Evolutionary conservation across 2,888 invertebrate species (phyloP), one percentile per base, ranked within the genome.

Genomic region (Eupithecia subfuscata): DNA sequence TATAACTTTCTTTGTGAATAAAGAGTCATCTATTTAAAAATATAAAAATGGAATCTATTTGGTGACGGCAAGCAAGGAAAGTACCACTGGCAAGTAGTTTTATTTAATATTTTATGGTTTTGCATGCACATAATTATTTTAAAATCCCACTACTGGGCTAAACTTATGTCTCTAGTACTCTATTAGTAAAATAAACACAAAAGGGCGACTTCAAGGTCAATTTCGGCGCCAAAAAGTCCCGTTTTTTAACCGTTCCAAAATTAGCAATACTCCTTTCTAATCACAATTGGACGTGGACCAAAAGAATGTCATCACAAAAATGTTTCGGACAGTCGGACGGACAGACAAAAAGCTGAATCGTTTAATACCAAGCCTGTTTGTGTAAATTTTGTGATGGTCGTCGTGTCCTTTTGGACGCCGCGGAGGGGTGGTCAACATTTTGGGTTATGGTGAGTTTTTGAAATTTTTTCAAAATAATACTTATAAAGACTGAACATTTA

Each of bases 321-420:
- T 84, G 78, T 80, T 80, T 78, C 80, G 84, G 83, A 79, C 84
- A 83, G 82, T 83, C 85, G 82, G 82, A 83, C 85, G 82, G 82
- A 85, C 86, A 68, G 82, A 89, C 91, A 93, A 93, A 93, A 93
- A 93, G 87, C 87, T 78, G 88, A 86, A 91, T 91, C 87, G 86
- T 87, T 91, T 91, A 89, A 94, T 94, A 93, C 90, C 86, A 86
- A 84, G 85, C 86, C 86, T 85, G 90, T 86, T 91, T 93, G 93
- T 92, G 92, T 93, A 93, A 92, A 94, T 93, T 92, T 93, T 89
- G 82, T 86, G 83, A 91, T 91, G 91, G 92, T 87, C 81, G 77
- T 76, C 80, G 82, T 81, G 84, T 82, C 84, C 84, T 85, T 85
- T 84, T 72, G 82, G 80, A 84, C 81, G 83, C 82, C 84, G 83